These are phyloP conservation scores for Phrynocephalus vlangalii DNA, from an alignment of 2,797 vertebrate genomes.

Conservation along the genomic window DNA sequence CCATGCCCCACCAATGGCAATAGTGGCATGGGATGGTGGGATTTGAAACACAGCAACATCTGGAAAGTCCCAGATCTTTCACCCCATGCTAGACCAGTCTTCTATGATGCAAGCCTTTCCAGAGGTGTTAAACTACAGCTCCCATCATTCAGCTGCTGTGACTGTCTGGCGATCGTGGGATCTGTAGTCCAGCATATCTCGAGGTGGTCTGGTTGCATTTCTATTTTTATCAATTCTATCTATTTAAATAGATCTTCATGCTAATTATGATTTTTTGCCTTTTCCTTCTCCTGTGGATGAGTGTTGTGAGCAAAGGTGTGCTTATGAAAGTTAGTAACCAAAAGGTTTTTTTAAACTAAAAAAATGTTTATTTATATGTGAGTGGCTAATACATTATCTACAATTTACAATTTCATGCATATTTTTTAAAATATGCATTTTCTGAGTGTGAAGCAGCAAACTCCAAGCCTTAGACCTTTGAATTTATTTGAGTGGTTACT, in stretches of 20 bases:
- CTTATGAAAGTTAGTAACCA: neutral
- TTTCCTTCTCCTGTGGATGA: neutral
- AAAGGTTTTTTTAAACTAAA: too few species aligned
- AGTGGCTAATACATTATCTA: too few species aligned
- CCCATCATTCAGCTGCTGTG: neutral
- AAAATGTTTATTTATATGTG: too few species aligned
- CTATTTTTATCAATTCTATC: neutral
- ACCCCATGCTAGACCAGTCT: too few species aligned
- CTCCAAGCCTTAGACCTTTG: neutral
- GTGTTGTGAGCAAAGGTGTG: neutral
- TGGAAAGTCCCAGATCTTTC: too few species aligned
- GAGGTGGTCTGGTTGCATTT: neutral
- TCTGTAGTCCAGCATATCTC: neutral
- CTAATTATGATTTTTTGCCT: neutral
- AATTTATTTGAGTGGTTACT: neutral
- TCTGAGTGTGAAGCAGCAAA: neutral
- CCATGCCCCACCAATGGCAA: neutral
- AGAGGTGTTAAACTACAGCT: neutral
- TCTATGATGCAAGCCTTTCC: too few species aligned
- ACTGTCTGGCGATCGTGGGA: neutral
- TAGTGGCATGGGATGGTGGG: too few species aligned
- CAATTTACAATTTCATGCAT: too few species aligned
- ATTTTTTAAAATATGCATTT: neutral
- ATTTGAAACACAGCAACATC: too few species aligned
- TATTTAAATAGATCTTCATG: neutral